Percentiles rank a stretch among this genome's conserved stretches.
phyloP scores from a whole-genome alignment of 2,113 vertebrate species.

The Sclerurus mexicanus region DNA sequence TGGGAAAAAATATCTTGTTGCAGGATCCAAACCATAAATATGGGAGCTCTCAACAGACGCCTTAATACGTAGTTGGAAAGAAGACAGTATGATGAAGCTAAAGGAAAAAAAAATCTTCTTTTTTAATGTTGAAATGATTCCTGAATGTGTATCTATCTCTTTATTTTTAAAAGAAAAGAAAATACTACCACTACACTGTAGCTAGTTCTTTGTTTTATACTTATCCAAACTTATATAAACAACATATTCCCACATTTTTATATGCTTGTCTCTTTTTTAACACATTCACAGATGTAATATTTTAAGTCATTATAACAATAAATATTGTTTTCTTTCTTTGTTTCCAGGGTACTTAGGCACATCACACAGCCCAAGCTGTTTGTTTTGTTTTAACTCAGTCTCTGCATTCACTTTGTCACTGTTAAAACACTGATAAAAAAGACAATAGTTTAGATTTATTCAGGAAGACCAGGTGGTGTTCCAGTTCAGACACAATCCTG shows the following conservation, averaged over 20 bases:
- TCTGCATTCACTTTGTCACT: background rate
- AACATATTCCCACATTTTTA: background rate
- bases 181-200: background rate
- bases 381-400: background rate
- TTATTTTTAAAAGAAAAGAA: background rate
- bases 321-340: background rate
- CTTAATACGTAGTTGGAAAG: background rate
- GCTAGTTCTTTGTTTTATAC: background rate
- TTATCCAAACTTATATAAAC: conserved; percentile 13
- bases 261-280: background rate
- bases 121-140: background rate
- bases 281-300: background rate
- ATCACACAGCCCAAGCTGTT: background rate
- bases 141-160: background rate
- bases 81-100: background rate
- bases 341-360: background rate
- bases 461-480: background rate
- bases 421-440: conserved; percentile 19
- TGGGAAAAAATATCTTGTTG: background rate
- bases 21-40: conserved; percentile 25
- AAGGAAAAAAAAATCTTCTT: background rate
- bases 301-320: background rate
- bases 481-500: background rate
- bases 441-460: background rate
- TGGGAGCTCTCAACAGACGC: conserved; percentile 3